Base-by-base conservation (phyloP, 2,888 invertebrate genomes). In the Folsomia manolachei region DNA sequence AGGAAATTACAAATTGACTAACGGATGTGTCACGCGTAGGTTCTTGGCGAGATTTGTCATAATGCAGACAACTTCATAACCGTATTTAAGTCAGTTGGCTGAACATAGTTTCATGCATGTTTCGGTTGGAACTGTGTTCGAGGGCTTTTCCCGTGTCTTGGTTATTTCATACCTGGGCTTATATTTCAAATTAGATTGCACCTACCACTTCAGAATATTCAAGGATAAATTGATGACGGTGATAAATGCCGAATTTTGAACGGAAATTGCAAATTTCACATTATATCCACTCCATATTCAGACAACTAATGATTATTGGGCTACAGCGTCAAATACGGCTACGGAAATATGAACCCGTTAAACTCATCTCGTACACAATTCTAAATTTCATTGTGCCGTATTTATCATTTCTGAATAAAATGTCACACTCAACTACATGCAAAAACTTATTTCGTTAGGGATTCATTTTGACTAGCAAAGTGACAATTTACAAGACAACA, bases 11-110 rank as follows among this genome's bases (percentile, higher is more conserved):
- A n/a, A n/a, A n/a, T n/a, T 11, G 7, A 7, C 63, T 63, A 63
- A 63, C 63, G 63, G 63, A 63, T 25, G 18, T 63, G 63, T 63
- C 63, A 63, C 63, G 63, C 24, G 24, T 39, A 39, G 39, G 4
- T 39, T 39, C 39, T 4, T 39, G 14, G 39, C 4, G 39, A 14
- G 39, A 39, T 39, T 39, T 39, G 7, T 39, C 4, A 39, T 39
- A n/a, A 14, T 39, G 39, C 39, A 39, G 4, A 14, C 39, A 39
- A 14, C 14, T 39, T 39, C 39, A n/a, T n/a, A n/a, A n/a, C n/a
- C n/a, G n/a, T n/a, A n/a, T n/a, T n/a, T n/a, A n/a, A n/a, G n/a
- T n/a, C n/a, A n/a, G n/a, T n/a, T n/a, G n/a, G n/a, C n/a, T n/a
- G n/a, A n/a, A n/a, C n/a, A n/a, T n/a, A n/a, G n/a, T n/a, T n/a